These are phyloP conservation scores for Taurulus bubalis DNA, from an alignment of 2,113 vertebrate species.

Conservation along the genomic window DNA sequence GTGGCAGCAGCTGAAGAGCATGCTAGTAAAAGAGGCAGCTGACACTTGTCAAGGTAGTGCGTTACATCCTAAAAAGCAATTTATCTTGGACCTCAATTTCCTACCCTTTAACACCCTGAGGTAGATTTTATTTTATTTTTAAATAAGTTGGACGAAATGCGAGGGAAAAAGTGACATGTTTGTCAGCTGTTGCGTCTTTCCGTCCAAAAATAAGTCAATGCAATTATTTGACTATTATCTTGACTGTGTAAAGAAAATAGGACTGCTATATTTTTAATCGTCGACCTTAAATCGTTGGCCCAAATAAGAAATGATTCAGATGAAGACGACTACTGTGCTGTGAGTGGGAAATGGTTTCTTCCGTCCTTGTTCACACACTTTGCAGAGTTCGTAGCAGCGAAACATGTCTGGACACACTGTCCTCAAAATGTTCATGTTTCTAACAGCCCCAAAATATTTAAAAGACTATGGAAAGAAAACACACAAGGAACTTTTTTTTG, in stretches of 20 bases:
- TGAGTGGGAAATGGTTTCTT: background rate
- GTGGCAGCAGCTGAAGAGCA: conserved; percentile 25
- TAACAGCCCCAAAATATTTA: conserved; percentile 20
- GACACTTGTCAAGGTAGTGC: background rate
- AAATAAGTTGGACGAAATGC: conserved; percentile 12
- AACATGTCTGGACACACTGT: conserved; percentile 28
- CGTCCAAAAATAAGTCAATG: background rate
- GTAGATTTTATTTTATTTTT: background rate
- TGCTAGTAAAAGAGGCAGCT: background rate
- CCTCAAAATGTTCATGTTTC: conserved; percentile 31
- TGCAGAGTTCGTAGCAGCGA: background rate
- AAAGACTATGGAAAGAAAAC: conserved; percentile 3
- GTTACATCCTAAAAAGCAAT: conserved; percentile 15
- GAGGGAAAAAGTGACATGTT: background rate
- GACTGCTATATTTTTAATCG: background rate
- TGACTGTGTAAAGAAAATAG: background rate
- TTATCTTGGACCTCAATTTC: background rate
- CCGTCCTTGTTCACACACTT: conserved; percentile 5
- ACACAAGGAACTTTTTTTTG: background rate
- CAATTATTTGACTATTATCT: background rate
- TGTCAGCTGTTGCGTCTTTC: background rate
- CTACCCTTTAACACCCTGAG: background rate
- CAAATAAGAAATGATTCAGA: background rate
- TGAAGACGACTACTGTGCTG: background rate
- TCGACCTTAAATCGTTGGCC: background rate